Percentiles rank a stretch among this genome's conserved stretches.
phyloP scores from a whole-genome alignment of 1,140 invertebrate genomes.

The Drosophila nannoptera region DNA sequence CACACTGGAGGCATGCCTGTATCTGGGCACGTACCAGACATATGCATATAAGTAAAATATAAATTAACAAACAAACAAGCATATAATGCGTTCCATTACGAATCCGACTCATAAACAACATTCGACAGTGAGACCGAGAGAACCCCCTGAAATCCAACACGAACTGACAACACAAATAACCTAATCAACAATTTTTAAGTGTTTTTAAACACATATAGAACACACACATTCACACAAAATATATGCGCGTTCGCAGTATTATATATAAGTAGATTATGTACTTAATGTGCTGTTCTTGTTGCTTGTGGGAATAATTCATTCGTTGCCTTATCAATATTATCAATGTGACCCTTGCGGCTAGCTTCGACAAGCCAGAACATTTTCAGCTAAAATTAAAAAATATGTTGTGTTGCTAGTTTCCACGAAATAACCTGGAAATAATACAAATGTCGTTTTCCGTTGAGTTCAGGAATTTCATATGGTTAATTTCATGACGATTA shows the following conservation, averaged over 20 bases:
- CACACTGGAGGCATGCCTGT: not conserved
- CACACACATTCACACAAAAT: not conserved
- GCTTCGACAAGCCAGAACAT: constrained; percentile 24
- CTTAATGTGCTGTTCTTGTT: constrained; percentile 41
- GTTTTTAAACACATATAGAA: constrained; percentile 23
- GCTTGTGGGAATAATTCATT: constrained; percentile 42
- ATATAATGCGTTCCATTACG: constrained; percentile 23
- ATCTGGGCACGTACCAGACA: not conserved
- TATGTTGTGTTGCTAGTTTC: not conserved
- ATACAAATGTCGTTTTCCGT: not conserved
- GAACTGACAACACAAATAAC: constrained; percentile 58
- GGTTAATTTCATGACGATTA: constrained; percentile 1
- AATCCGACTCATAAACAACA: constrained; percentile 15
- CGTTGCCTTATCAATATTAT: constrained; percentile 65
- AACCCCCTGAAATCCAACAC: constrained; percentile 31
- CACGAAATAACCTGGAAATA: not conserved
- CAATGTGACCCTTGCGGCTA: constrained; percentile 65
- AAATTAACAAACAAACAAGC: constrained; percentile 27
- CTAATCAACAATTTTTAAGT: constrained; percentile 62
- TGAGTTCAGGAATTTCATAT: constrained; percentile 1
- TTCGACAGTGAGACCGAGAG: constrained; percentile 6
- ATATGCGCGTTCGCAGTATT: not conserved
- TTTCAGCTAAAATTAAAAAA: constrained; percentile 37
- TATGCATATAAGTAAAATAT: constrained; percentile 15
- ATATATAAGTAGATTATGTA: constrained; percentile 20